Conservation (phyloP, 2,797 vertebrate genomes). For the Phrynocephalus forsythii region DNA sequence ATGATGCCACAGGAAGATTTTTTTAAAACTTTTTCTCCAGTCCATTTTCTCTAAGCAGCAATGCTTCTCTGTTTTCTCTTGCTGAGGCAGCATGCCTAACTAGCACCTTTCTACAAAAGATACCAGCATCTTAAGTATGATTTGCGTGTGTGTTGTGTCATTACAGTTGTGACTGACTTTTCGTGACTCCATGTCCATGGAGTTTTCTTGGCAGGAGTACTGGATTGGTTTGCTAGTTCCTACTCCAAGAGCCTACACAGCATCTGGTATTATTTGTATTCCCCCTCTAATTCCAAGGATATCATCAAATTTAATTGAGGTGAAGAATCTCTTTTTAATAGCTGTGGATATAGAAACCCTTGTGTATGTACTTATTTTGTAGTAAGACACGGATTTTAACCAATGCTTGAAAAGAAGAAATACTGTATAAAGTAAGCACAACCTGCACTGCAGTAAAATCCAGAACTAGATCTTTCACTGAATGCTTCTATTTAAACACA, state of each 20-base stretch:
- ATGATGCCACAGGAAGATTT: background rate
- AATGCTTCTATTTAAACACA: background rate
- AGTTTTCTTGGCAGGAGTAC: too few species aligned
- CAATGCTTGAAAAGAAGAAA: background rate
- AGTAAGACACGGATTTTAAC: background rate
- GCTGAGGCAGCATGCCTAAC: background rate
- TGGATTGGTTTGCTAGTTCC: too few species aligned
- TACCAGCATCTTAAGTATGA: background rate
- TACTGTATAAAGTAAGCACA: background rate
- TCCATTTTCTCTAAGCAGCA: background rate
- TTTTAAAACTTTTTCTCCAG: background rate
- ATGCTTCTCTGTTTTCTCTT: background rate
- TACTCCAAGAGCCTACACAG: too few species aligned
- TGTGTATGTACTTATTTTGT: background rate
- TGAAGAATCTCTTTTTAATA: background rate
- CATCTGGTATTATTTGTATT: background rate
- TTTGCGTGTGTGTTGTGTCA: background rate
- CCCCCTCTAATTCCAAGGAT: background rate
- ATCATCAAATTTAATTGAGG: background rate
- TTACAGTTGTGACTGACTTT: too few species aligned
- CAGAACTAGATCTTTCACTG: background rate
- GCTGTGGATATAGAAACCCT: background rate
- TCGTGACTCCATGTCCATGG: too few species aligned
- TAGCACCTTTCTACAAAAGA: background rate
- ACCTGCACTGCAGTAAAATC: background rate